Percentiles rank a stretch among this genome's conserved stretches.
Evolutionary conservation across 1,140 invertebrate genomes (phyloP).

Genomic region (Linepithema humile): DNA sequence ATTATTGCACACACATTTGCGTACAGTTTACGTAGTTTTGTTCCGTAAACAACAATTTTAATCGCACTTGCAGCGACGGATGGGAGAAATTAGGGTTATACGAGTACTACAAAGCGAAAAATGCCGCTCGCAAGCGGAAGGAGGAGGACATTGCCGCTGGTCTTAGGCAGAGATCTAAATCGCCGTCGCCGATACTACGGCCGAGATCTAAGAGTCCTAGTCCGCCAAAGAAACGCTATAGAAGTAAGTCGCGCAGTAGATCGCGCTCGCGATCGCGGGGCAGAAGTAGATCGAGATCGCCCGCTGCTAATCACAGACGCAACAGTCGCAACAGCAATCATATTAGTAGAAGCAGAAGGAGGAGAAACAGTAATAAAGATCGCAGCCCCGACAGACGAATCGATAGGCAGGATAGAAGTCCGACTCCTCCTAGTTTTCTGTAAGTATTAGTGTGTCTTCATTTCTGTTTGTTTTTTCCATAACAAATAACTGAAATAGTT

Average conservation of each 20-base stretch:
- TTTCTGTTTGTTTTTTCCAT: neutral
- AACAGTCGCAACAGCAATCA: conserved; percentile 76
- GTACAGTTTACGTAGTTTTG: neutral
- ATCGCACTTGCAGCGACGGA: conserved; percentile 90
- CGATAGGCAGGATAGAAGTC: conserved; percentile 86
- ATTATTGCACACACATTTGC: conserved; percentile 38
- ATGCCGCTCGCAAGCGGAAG: conserved; percentile 94
- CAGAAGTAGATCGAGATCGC: conserved; percentile 85
- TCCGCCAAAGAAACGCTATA: conserved; percentile 90
- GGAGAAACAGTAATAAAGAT: conserved; percentile 81
- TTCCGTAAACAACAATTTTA: neutral
- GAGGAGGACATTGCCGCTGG: conserved; percentile 92
- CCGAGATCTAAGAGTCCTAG: conserved; percentile 89
- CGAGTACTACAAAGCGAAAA: conserved; percentile 99
- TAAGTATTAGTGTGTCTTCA: conserved; percentile 81
- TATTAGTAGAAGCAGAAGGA: conserved; percentile 77
- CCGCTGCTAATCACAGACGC: conserved; percentile 81
- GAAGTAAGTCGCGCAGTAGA: conserved; percentile 86
- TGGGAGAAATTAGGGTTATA: conserved; percentile 99
- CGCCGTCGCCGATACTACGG: conserved; percentile 89
- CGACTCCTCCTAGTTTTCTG: conserved; percentile 92
- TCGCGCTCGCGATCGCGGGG: conserved; percentile 85
- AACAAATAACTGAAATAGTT: too few species aligned
- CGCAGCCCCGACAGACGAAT: conserved; percentile 80
- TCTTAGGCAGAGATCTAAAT: conserved; percentile 88